Percentiles rank a stretch among this genome's conserved stretches.
phyloP scores from a whole-genome alignment of 2,888 invertebrate species.

The Cephus nigrinus region DNA sequence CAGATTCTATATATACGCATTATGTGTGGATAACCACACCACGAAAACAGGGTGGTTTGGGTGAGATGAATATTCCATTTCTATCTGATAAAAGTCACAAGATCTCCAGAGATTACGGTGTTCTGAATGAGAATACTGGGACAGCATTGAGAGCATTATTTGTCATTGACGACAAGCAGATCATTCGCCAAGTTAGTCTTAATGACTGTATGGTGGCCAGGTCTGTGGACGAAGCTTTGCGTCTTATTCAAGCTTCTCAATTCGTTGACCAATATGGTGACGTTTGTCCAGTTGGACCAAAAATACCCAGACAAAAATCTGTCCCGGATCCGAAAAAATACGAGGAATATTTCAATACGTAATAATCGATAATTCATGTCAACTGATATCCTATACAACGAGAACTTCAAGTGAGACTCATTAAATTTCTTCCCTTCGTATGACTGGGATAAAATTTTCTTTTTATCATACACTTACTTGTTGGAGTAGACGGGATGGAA shows the following conservation, averaged over 20 bases:
- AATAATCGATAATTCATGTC: conserved; percentile 4
- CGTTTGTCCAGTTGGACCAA: conserved; percentile 36
- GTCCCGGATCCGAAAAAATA: conserved; percentile 5
- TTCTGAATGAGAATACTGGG: conserved; percentile 88
- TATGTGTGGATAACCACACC: conserved; percentile 46
- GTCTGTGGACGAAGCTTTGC: conserved; percentile 90
- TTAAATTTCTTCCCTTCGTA: background rate
- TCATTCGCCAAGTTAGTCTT: conserved; percentile 90
- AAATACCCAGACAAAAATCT: background rate
- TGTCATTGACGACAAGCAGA: conserved; percentile 88
- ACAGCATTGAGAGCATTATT: conserved; percentile 92
- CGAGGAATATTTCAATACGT: conserved; percentile 21
- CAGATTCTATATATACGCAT: conserved; percentile 47
- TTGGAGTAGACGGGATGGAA: conserved; percentile 45
- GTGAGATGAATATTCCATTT: conserved; percentile 91
- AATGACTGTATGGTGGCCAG: conserved; percentile 95
- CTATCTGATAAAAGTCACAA: conserved; percentile 89
- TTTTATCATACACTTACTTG: conserved; percentile 54
- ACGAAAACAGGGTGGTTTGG: conserved; percentile 78
- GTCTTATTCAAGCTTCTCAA: conserved; percentile 95
- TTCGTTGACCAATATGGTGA: conserved; percentile 92
- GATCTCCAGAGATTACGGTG: conserved; percentile 87
- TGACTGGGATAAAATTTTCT: background rate
- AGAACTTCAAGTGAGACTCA: background rate
- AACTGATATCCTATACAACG: background rate